Evolutionary conservation across 1,140 invertebrate species (phyloP).

Genomic region (Meloidogyne floridensis): DNA sequence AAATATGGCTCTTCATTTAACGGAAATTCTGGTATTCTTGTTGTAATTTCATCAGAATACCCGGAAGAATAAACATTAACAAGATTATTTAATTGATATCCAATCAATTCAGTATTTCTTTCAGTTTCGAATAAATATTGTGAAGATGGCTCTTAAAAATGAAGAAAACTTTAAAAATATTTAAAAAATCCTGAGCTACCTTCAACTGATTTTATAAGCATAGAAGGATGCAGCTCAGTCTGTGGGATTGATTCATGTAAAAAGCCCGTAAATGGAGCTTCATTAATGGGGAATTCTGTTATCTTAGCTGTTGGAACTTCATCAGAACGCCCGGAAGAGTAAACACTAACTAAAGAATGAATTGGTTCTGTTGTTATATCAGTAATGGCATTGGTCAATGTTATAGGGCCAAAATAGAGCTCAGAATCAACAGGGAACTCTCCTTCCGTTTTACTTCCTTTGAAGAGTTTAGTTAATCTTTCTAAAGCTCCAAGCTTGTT

Average conservation of each 20-base stretch:
- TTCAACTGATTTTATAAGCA: not conserved
- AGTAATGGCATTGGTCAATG: not conserved
- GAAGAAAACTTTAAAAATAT: not conserved
- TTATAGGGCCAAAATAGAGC: not conserved
- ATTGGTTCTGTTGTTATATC: not conserved
- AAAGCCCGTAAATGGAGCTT: no score
- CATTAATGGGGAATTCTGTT: not conserved
- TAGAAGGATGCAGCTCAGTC: no score
- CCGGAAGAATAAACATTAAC: conserved; percentile 41
- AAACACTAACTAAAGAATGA: not conserved
- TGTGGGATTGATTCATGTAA: no score
- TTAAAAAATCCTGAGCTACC: not conserved
- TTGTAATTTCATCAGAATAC: conserved; percentile 18
- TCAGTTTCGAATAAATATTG: conserved; percentile 31
- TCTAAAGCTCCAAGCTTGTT: not conserved
- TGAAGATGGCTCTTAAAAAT: conserved; percentile 7
- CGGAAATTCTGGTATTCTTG: not conserved
- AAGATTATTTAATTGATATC: not conserved
- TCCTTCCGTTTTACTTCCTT: not conserved
- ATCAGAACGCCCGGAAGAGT: not conserved
- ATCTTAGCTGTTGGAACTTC: not conserved
- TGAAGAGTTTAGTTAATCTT: not conserved
- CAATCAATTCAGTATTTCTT: conserved; percentile 16
- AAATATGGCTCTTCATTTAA: no score
- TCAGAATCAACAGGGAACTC: not conserved